These are phyloP conservation scores for Cerceris rybyensis DNA, from an alignment of 2,888 invertebrate species.

Conservation along the genomic window DNA sequence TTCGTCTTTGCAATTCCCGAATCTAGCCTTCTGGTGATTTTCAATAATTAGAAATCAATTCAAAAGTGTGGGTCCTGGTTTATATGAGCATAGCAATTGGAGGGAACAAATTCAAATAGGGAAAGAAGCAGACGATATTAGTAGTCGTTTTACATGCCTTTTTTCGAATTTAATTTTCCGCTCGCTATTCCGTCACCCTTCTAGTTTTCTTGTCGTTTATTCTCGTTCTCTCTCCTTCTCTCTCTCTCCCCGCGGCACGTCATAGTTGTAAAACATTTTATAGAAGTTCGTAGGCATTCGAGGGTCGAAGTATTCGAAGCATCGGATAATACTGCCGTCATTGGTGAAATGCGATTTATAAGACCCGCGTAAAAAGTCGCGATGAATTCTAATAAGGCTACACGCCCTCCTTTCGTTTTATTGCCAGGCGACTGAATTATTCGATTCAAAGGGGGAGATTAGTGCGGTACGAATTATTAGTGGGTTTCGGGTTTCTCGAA, in stretches of 20 bases:
- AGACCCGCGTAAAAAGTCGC: conserved; percentile 32
- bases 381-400: conserved; percentile 43
- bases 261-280: conserved; percentile 58
- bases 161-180: conserved; percentile 53
- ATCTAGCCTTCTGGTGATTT: no score
- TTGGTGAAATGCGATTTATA: conserved; percentile 27
- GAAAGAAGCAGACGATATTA: not conserved
- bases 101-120: not conserved
- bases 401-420: not conserved
- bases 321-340: conserved; percentile 33
- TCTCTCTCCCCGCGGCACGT: conserved; percentile 27
- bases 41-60: no score
- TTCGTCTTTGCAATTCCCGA: no score
- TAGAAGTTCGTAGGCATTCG: conserved; percentile 31
- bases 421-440: not conserved
- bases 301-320: conserved; percentile 39
- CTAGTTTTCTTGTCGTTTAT: not conserved
- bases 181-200: not conserved
- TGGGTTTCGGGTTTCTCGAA: no score
- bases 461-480: no score
- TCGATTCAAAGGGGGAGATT: no score
- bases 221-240: not conserved
- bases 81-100: not conserved
- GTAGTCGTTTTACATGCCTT: not conserved
- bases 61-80: no score